Conservation (phyloP, 2,113 vertebrate genomes). For the Trematomus loennbergii region DNA sequence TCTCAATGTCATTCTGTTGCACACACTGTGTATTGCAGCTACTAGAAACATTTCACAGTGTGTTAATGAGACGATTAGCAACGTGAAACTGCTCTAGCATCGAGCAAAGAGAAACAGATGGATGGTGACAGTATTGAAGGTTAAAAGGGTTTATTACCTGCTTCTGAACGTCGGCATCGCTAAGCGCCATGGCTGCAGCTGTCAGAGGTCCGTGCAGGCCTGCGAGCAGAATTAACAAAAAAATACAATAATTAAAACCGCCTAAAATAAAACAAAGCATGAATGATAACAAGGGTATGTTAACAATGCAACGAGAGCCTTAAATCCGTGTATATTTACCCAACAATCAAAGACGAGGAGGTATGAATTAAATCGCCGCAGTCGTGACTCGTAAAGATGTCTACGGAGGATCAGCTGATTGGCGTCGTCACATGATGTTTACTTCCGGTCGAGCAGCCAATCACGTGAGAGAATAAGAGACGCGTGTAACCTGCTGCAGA, state of each 20-base stretch:
- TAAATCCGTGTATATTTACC: constrained; percentile 41
- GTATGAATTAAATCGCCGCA: constrained; percentile 66
- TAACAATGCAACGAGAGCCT: fast-evolving
- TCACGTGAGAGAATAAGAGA: constrained; percentile 34
- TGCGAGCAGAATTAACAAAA: constrained; percentile 22
- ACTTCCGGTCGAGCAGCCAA: constrained; percentile 71
- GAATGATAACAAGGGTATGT: fast-evolving
- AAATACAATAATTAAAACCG: background rate
- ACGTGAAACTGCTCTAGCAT: fast-evolving
- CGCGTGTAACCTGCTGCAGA: background rate
- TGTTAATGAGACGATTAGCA: fast-evolving
- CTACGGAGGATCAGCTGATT: constrained; percentile 82
- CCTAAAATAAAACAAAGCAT: fast-evolving
- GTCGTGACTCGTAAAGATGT: constrained; percentile 79
- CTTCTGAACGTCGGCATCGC: constrained; percentile 98
- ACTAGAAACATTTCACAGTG: background rate
- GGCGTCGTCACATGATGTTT: constrained; percentile 78
- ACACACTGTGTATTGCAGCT: background rate
- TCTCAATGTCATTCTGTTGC: constrained; percentile 65
- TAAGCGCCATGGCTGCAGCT: constrained; percentile 91
- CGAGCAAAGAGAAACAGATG: fast-evolving
- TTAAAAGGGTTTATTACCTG: constrained; percentile 85
- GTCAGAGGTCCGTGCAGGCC: constrained; percentile 61
- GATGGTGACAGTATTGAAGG: constrained; percentile 14
- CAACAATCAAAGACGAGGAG: constrained; percentile 21